Evolutionary conservation across 1,140 invertebrate species (phyloP), one percentile per base, ranked within the genome.

Genomic region (Eubasilissa regina): DNA sequence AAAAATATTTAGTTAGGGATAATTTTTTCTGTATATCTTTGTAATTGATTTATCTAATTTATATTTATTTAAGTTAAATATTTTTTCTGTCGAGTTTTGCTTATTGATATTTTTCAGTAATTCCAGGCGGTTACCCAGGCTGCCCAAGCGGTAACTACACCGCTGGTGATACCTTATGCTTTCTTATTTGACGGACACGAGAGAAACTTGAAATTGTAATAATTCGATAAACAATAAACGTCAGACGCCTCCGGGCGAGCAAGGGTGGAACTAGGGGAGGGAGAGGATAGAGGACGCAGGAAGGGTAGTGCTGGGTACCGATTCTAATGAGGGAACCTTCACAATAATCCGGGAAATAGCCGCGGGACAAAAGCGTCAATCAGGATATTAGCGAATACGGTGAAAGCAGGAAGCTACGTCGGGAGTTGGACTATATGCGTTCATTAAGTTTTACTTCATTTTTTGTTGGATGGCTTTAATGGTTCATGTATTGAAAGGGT

Each of bases 361-460:
- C 81, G 47, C 70, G 51, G 81, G 78, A 80, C 78, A 82, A 80
- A 82, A 75, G 78, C 81, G 81, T 80, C 81, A 82, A 80, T 82
- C 81, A 80, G 81, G 81, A 82, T 82, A 82, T 82, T 82, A 82
- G 58, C 75, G 73, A 62, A 80, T 79, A 75, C 81, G 80, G 74
- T 70, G 80, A 75, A 45, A 21, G 72, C 76, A 76, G 74, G 74
- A 75, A 75, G 25, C 25, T 6, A 35, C 1, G 72, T 75, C 72
- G 17, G 15, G 44, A 47, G 72, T 44, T 58, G 51, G 55, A 35
- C 43, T 6, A 53, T 45, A 35, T 68, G 35, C 47, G 21, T 68
- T 68, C 64, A 68, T 68, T 68, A 68, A 35, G 64, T 68, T 47
- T 17, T 44, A 43, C 45, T 68, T 68, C 64, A 68, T 44, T 47